Base-by-base conservation (phyloP, 2,113 vertebrate species). In the Aepyceros melampus region DNA sequence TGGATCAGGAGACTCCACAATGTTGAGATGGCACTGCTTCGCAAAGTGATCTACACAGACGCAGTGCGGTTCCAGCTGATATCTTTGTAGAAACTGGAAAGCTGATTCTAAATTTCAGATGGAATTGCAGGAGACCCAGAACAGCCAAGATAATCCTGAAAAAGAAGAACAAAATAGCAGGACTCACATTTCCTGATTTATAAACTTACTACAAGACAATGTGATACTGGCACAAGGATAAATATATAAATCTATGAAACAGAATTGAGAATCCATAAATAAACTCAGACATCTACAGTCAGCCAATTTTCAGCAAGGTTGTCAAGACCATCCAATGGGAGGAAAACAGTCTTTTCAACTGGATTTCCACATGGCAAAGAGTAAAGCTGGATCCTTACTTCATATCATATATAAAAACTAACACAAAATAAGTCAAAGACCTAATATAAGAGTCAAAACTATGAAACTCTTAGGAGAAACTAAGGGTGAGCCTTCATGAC, bases 381-480 rank as follows among this genome's bases (percentile, higher is more conserved):
- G 51, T 29, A 5, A 91, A 78, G n/a, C 14, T 40, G 5, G 12
- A 83, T 33, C 82, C 47, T 87, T 31, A 45, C 29, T 58, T 71
- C 51, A 79, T 14, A 71, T 49, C 27, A 45, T 36, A 87, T n/a
- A 64, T 40, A 43, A 86, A 58, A 78, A 84, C n/a, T 1, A 93
- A 95, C 16, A 74, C 60, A 67, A 84, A 95, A 87, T 67, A 4
- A 49, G 56, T 87, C 13, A 53, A 83, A 87, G 45, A 47, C 23
- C 9, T 87, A 31, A 62, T 4, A 7, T 51, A 83, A 90, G 36
- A 85, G 45, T n/a, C 91, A 94, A 82, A 76, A 53, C 27, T 45
- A n/a, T 51, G 64, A 95, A 56, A 55, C 17, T 90, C 89, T 94
- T 87, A 36, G 74, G 45, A 97, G 82, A 94, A 88, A 82, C 49